Base-by-base conservation (phyloP, 1,140 invertebrate species). In the Drosophila bipectinata region DNA sequence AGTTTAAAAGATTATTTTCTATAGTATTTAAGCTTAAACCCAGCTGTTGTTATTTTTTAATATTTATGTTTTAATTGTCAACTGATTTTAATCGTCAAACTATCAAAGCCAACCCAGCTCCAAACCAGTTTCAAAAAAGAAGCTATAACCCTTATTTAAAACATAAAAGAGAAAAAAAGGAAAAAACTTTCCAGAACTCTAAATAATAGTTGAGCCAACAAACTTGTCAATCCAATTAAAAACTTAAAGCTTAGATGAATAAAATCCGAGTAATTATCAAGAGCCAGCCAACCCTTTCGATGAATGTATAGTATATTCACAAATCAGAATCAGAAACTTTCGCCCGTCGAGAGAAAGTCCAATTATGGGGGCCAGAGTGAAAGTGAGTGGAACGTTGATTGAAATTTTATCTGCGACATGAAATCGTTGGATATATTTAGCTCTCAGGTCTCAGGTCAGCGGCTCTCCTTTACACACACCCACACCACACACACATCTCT, bases 391-490 rank as follows among this genome's bases (percentile, higher is more conserved):
- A 81, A 85, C 73, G 81, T 85, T 44, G 81, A 85, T 85, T 85
- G 81, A 85, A 85, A 85, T 85, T 85, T 85, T 85, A 85, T 85
- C 81, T 85, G 68, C 81, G 64, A 72, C 64, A 74, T 73, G 83
- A 77, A 80, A 77, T 80, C 81, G 68, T 76, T 77, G 69, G 66
- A 67, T 67, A 67, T 56, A 62, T 64, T 78, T 58, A 62, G 72
- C 57, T 80, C 77, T 47, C 56, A 59, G 66, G 51, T 77, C 57
- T 47, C 56, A 59, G 66, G 51, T 77, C 57, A 71, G 41, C 57
- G 60, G 49, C 57, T 57, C 52, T 49, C 63, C 32, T 3, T 3
- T 3, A 21, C 21, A 2, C 21, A 21, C 21, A 21, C 21, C 21
- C 21, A 21, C 21, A 21, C 21, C n/a, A n/a, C 21, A 21, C 21